Percentiles rank a stretch among this genome's conserved stretches.
These are phyloP conservation scores for Ariopsis seemanni DNA, from an alignment of 2,113 vertebrate genomes.

Conservation along the genomic window DNA sequence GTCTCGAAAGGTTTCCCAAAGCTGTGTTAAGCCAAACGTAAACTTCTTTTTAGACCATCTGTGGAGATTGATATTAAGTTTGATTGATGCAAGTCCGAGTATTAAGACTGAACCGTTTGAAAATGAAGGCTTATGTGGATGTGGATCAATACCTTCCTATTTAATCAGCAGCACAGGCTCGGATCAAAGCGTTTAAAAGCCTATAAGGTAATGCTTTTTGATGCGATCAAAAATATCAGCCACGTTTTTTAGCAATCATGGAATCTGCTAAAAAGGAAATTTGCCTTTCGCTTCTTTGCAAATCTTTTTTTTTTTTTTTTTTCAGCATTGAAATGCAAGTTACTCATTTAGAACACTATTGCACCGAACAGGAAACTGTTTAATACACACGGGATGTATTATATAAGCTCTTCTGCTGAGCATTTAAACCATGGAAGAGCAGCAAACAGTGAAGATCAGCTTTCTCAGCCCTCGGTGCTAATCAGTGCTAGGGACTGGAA, in stretches of 20 bases:
- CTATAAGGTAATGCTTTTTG: not conserved
- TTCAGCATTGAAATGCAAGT: not conserved
- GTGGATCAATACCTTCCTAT: conserved; percentile 20
- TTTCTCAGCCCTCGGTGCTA: conserved; percentile 30
- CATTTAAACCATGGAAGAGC: not conserved
- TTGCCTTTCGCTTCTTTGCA: not conserved
- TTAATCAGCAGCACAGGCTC: not conserved
- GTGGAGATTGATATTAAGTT: not conserved
- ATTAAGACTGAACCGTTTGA: not conserved
- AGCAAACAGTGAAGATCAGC: conserved; percentile 16
- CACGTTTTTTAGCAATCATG: conserved; percentile 8
- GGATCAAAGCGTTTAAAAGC: conserved; percentile 19
- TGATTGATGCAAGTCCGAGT: not conserved
- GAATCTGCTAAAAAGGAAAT: not conserved
- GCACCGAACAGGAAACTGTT: not conserved
- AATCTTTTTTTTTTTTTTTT: not conserved
- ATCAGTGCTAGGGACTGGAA: conserved; percentile 36
- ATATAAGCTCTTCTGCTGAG: not conserved
- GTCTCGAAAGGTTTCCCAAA: not conserved
- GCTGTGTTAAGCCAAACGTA: not conserved
- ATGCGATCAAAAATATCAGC: conserved; percentile 1
- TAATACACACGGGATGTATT: not conserved
- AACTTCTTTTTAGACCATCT: not conserved
- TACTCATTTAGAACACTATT: not conserved
- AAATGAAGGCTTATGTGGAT: conserved; percentile 6